Evolutionary conservation across 1,140 invertebrate species (phyloP), one percentile per base, ranked within the genome.

Genomic region (Leptinotarsa defecta): DNA sequence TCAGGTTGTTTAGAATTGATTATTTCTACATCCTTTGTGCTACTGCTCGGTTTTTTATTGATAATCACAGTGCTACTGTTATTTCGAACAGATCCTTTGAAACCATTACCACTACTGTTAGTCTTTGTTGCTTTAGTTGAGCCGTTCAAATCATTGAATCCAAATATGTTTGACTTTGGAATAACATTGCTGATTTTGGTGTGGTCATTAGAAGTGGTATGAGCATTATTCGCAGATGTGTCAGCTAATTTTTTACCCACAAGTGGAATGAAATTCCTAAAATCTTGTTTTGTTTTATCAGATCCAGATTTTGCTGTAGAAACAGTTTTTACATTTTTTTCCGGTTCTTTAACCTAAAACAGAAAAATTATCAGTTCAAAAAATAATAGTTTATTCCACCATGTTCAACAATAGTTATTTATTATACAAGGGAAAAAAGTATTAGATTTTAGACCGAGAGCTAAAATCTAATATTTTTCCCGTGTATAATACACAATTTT

Each of bases 271-370:
- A 74, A 84, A 48, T 78, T 80, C 61, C 79, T 77, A 15, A 83
- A 83, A 75, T 83, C 79, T 61, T 65, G 67, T 74, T 15, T 73
- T 48, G 71, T 34, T 27, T 76, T 79, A 71, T 63, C 49, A 24
- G 34, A 43, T 43, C 34, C 34, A 43, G 34, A 43, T 43, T 43
- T 43, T 43, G 34, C 34, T 0, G 2, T 43, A 11, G 34, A 43
- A 43, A 43, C 34, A 43, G 34, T 43, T 43, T 43, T 43, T 43
- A 43, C 34, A 43, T 43, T 43, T 72, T 85, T 83, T 68, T 88
- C 87, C 13, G 89, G 89, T 83, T 89, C 89, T 80, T 89, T 90
- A 4, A 90, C 90, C 88, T 99, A 98, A 65, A 92, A 88, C 82
- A 94, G 97, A 4, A 74, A 63, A 48, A 76, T 57, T 22, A 57